Evolutionary conservation across 2,113 vertebrate genomes (phyloP).

Genomic region (Lepus americanus): DNA sequence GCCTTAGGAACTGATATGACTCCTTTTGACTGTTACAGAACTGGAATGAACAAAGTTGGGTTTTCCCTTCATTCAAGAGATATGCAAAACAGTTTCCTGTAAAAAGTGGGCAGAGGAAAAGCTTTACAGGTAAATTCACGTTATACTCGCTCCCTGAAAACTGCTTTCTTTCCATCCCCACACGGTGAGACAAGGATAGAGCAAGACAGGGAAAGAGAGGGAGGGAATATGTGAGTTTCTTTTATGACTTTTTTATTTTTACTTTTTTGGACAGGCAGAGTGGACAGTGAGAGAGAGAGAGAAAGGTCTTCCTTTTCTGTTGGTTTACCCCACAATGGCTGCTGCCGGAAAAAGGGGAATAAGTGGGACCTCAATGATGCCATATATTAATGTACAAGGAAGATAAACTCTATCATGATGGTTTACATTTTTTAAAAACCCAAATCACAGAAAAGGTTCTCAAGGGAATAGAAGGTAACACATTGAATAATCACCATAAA

Average conservation of each 20-base stretch:
- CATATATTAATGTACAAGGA: conserved; percentile 78
- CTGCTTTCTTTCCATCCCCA: neutral
- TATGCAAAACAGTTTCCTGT: neutral
- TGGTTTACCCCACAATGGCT: too few relatives aligned
- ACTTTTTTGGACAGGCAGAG: too few relatives aligned
- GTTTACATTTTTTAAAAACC: conserved; percentile 21
- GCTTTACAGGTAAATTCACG: neutral
- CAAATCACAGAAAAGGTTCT: conserved; percentile 25
- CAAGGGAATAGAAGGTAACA: neutral
- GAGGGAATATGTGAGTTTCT: neutral
- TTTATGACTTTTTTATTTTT: too few relatives aligned
- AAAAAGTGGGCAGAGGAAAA: conserved; percentile 7
- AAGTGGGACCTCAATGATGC: conserved; percentile 81
- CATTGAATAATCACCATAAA: neutral
- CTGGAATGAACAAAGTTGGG: neutral
- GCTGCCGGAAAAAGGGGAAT: neutral
- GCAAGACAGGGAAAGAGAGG: neutral
- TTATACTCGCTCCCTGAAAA: conserved; percentile 8
- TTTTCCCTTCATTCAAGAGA: neutral
- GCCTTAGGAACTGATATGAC: neutral
- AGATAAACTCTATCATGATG: conserved; percentile 45
- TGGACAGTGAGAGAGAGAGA: too few relatives aligned
- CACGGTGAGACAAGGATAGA: neutral
- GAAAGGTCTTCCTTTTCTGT: too few relatives aligned
- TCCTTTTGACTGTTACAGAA: conserved; percentile 1